Evolutionary conservation across 92 coral and sea anemone genomes (phyloP), one percentile per base, ranked within the genome.

Genomic region (Heteractis magnifica): DNA sequence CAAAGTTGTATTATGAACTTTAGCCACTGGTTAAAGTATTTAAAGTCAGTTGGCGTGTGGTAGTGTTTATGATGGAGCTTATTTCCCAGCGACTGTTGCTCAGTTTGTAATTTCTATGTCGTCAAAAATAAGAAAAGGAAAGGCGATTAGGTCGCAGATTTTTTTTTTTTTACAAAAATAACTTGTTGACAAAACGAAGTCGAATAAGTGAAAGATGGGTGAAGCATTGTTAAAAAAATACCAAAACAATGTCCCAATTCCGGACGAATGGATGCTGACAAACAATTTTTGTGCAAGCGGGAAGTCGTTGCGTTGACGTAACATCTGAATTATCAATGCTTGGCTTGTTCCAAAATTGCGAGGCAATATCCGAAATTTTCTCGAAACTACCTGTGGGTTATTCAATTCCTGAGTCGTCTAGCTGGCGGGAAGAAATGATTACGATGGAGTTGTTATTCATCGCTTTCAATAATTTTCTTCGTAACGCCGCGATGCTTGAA

Each of bases 391-490:
- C 73, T 68, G 73, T 23, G 73, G 73, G 20, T 23, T 68, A 68
- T 68, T 68, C 73, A 68, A 68, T 68, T 68, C 44, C 44, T 68
- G 12, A 18, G 20, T 68, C 49, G 73, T 68, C 73, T 62, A 68
- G 49, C 73, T 23, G 12, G 14, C 3, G 44, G 44, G 44, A 34
- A 68, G 14, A 68, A 68, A 68, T 2, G 73, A 68, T 23, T 68
- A 68, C 15, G 49, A 68, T 13, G 20, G 23, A 0, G 20, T 68
- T 6, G 14, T 68, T 68, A 20, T 68, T 20, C 12, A 68, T 5
- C 73, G 16, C 73, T 14, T 14, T 20, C 23, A 23, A 23, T 10
- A 34, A 34, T 64, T 64, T 19, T 19, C 6, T 64, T 64, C 16
- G 71, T 23, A n/a, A 18, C 71, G 71, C 71, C 26, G 8, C 11